phyloP scores from a whole-genome alignment of 2,888 invertebrate genomes.

The Sminthurides aquaticus region DNA sequence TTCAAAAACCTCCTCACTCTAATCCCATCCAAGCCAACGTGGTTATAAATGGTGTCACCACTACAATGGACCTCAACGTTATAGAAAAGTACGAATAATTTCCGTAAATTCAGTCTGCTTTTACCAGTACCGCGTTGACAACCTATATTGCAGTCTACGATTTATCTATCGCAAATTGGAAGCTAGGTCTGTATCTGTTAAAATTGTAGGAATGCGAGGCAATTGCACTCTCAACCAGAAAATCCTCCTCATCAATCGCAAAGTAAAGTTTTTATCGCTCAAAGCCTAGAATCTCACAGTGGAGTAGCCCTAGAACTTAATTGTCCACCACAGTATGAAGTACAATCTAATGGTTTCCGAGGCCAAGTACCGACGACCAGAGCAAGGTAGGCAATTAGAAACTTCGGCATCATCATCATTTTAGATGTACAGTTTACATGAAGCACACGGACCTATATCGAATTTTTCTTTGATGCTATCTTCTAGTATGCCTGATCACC shows the following conservation, averaged over 20 bases:
- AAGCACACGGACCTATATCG: too few relatives aligned
- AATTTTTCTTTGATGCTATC: too few relatives aligned
- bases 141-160: not conserved
- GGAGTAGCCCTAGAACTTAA: slow-evolving; percentile 4
- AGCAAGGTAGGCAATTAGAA: not conserved
- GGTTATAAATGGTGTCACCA: slow-evolving; percentile 5
- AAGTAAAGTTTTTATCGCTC: slow-evolving; percentile 9
- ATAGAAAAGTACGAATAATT: slow-evolving; percentile 9
- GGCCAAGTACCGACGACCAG: not conserved
- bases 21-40: slow-evolving; percentile 4
- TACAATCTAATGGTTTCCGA: not conserved
- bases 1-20: slow-evolving; percentile 1
- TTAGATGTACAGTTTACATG: too few relatives aligned
- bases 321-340: not conserved
- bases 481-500: not conserved
- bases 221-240: slow-evolving; percentile 4
- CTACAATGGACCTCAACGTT: slow-evolving; percentile 9
- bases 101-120: slow-evolving; percentile 5
- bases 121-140: slow-evolving; percentile 1
- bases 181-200: slow-evolving; percentile 6
- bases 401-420: too few relatives aligned
- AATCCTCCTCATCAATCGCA: slow-evolving; percentile 4
- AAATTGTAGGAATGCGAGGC: slow-evolving; percentile 7
- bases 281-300: slow-evolving; percentile 6
- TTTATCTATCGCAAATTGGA: not conserved